Percentiles rank a stretch among this genome's conserved stretches.
phyloP scores from a whole-genome alignment of 2,113 vertebrate genomes.

The Sylvilagus bachmani region DNA sequence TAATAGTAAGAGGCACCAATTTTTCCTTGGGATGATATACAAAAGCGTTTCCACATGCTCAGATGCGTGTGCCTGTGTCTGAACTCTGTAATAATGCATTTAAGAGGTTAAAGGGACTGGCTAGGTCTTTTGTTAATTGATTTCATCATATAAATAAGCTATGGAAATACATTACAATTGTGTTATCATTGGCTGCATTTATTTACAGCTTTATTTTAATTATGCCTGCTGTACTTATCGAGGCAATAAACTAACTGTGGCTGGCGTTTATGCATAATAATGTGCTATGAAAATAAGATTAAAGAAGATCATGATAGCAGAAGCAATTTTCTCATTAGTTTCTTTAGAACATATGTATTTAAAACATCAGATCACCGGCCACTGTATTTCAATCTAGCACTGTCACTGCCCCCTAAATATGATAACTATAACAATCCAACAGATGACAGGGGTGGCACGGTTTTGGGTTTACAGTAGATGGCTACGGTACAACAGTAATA shows the following conservation, averaged over 20 bases:
- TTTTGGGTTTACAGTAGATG: constrained; percentile 67
- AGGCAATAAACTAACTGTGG: constrained; percentile 83
- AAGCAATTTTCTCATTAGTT: constrained; percentile 73
- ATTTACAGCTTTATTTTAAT: constrained; percentile 89
- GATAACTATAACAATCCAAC: constrained; percentile 62
- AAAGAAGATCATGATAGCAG: constrained; percentile 74
- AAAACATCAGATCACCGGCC: constrained; percentile 66
- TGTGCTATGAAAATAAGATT: constrained; percentile 79
- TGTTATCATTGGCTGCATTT: constrained; percentile 81
- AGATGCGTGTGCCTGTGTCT: constrained; percentile 64
- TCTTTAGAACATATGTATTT: constrained; percentile 63
- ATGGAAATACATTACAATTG: constrained; percentile 81
- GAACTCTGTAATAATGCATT: constrained; percentile 81
- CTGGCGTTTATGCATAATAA: constrained; percentile 79
- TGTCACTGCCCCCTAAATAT: constrained; percentile 65
- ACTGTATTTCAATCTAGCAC: constrained; percentile 64
- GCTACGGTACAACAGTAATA: constrained; percentile 60
- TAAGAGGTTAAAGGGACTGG: constrained; percentile 77
- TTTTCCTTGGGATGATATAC: constrained; percentile 56
- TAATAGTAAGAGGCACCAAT: constrained; percentile 6
- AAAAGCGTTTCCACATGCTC: constrained; percentile 58
- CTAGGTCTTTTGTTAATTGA: constrained; percentile 80
- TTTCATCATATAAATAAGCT: constrained; percentile 83
- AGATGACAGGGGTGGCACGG: constrained; percentile 60
- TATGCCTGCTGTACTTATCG: constrained; percentile 84